Conservation (phyloP, 2,113 vertebrate genomes). For the Aleadryas rufinucha region DNA sequence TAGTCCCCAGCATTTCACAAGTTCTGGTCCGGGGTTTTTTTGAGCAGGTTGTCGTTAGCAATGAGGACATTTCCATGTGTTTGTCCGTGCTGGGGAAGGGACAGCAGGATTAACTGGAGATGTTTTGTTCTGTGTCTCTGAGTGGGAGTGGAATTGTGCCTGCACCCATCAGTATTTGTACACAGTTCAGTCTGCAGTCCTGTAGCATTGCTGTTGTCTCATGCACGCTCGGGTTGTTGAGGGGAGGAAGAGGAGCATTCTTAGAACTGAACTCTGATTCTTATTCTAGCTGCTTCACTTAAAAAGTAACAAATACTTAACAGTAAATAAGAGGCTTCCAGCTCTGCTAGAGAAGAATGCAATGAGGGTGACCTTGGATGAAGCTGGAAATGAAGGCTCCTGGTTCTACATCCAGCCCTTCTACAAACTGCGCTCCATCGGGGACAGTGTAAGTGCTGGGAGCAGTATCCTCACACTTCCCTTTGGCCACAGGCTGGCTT, state of each 20-base stretch:
- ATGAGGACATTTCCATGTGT: not conserved
- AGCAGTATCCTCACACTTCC: fast-evolving
- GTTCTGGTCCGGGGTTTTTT: not conserved
- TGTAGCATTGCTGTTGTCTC: not conserved
- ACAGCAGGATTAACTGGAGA: fast-evolving
- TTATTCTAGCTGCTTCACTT: constrained; percentile 89
- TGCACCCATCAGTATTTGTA: fast-evolving
- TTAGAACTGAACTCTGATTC: constrained; percentile 62
- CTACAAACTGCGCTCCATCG: constrained; percentile 96
- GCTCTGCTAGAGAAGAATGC: constrained; percentile 98
- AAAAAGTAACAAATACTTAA: constrained; percentile 99
- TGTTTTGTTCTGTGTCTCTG: not conserved
- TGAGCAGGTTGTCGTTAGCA: fast-evolving
- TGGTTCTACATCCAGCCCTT: constrained; percentile 99
- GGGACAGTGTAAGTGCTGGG: constrained; percentile 88
- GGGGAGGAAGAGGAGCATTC: constrained; percentile 35
- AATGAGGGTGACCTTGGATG: constrained; percentile 96
- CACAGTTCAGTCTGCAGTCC: not conserved
- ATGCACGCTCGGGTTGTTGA: not conserved
- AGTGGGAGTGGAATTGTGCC: not conserved
- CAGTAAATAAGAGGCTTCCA: constrained; percentile 96
- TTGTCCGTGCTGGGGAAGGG: not conserved
- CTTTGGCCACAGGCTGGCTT: not conserved
- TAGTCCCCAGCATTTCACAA: not conserved
- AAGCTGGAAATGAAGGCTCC: constrained; percentile 96